These are phyloP conservation scores for Coelinius sp. DNA, from an alignment of 2,888 invertebrate genomes.

Conservation along the genomic window DNA sequence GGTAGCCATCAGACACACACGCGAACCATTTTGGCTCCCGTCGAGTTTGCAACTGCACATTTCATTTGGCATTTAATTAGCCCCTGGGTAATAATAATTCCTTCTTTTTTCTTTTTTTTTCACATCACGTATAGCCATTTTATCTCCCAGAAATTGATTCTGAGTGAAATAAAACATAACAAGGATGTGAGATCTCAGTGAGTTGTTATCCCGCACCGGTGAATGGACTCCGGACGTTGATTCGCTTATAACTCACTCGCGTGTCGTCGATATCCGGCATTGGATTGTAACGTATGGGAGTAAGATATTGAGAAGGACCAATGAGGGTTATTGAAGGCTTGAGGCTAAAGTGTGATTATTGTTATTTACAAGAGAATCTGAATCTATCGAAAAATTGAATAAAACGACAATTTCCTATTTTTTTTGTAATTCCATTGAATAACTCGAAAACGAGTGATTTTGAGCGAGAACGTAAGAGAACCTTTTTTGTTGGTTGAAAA, in stretches of 20 bases:
- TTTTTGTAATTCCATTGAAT: no score
- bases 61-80: conserved; percentile 56
- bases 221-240: conserved; percentile 25
- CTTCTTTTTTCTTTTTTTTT: background rate
- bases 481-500: no score
- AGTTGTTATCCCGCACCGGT: conserved; percentile 10
- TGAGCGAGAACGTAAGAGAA: no score
- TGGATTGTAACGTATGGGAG: conserved; percentile 37
- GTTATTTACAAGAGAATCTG: no score
- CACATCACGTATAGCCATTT: background rate
- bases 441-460: no score
- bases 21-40: background rate
- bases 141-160: conserved; percentile 1
- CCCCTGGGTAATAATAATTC: conserved; percentile 36
- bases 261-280: conserved; percentile 60
- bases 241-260: conserved; percentile 51
- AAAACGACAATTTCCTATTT: no score
- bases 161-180: background rate
- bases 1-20: conserved; percentile 1
- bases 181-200: conserved; percentile 3
- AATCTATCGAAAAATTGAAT: no score
- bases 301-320: conserved; percentile 26
- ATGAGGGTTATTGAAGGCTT: no score
- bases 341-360: no score
- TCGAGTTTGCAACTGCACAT: conserved; percentile 4